Evolutionary conservation across 2,797 vertebrate genomes (phyloP).

Genomic region (Leptodactylus fallax): DNA sequence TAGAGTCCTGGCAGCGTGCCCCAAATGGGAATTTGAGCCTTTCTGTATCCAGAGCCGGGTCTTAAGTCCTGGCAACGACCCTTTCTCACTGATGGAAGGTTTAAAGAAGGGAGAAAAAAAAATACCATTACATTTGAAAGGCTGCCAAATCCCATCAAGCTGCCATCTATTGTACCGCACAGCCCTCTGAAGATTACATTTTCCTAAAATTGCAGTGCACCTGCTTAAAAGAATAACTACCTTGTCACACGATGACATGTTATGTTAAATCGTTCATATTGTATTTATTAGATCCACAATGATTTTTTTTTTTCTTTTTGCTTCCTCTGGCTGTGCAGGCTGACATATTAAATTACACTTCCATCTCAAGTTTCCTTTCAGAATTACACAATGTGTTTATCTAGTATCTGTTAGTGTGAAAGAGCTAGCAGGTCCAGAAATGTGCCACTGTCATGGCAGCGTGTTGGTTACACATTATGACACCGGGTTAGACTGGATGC

Average conservation of each 20-base stretch:
- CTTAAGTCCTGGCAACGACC: slow-evolving; percentile 75
- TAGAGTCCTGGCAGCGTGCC: slow-evolving; percentile 72
- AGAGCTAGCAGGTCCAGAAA: slow-evolving; percentile 19
- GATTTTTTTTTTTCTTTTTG: slow-evolving; percentile 53
- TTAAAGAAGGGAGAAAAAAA: slow-evolving; percentile 71
- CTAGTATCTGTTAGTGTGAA: slow-evolving; percentile 48
- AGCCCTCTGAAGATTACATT: slow-evolving; percentile 72
- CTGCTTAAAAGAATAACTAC: slow-evolving; percentile 73
- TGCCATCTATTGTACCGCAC: slow-evolving; percentile 72
- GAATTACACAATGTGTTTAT: slow-evolving; percentile 39
- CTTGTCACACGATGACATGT: slow-evolving; percentile 64
- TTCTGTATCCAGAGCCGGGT: slow-evolving; percentile 74
- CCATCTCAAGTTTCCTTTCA: slow-evolving; percentile 31
- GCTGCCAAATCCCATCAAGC: slow-evolving; percentile 74
- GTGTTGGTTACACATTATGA: slow-evolving; percentile 1
- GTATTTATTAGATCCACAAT: slow-evolving; percentile 64
- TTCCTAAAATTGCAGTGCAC: slow-evolving; percentile 71
- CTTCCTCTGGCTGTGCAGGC: slow-evolving; percentile 19
- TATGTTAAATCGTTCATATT: slow-evolving; percentile 64
- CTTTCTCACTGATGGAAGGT: slow-evolving; percentile 76
- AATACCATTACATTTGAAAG: slow-evolving; percentile 74
- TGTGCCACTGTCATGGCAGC: slow-evolving; percentile 25
- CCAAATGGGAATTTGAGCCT: slow-evolving; percentile 67
- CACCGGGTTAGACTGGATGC: background rate
- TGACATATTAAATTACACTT: slow-evolving; percentile 61